A percentile compares a stretch with the other conserved stretches of the same genome.
Evolutionary conservation across 1,140 invertebrate genomes (phyloP).

Genomic region (Conus betulinus): DNA sequence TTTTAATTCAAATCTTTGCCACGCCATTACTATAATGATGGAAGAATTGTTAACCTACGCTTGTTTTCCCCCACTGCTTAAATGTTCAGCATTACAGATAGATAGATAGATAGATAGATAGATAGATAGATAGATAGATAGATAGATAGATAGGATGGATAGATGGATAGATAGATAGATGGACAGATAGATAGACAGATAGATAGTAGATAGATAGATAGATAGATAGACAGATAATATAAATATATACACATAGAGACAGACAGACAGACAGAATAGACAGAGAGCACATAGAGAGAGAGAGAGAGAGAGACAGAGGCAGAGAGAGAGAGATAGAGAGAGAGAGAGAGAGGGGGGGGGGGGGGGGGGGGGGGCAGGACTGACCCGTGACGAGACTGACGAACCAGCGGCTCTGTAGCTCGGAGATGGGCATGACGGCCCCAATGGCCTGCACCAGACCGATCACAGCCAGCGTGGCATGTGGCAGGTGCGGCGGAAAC

Average conservation of each 20-base stretch:
- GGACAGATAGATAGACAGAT: conserved; percentile 12
- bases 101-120: too few species aligned
- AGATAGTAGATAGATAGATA: too few species aligned
- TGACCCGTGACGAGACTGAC: conserved; percentile 61
- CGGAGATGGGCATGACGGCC: conserved; percentile 78
- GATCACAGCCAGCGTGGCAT: conserved; percentile 76
- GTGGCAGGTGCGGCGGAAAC: conserved; percentile 74
- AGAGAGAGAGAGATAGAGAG: background rate
- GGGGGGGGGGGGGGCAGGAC: background rate
- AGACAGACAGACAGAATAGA: background rate
- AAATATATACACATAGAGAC: background rate
- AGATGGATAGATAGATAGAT: conserved; percentile 13
- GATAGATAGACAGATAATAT: background rate
- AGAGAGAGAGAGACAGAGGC: background rate
- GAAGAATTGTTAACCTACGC: too few species aligned
- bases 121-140: too few species aligned
- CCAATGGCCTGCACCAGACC: conserved; percentile 79
- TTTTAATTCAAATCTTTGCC: too few species aligned
- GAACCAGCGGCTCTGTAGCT: conserved; percentile 78
- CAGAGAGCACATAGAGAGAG: background rate
- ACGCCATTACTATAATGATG: too few species aligned
- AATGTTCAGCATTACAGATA: too few species aligned
- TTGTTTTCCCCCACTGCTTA: too few species aligned
- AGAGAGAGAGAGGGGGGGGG: background rate
- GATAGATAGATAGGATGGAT: too few species aligned